Percentiles rank a stretch among this genome's conserved stretches.
phyloP scores from a whole-genome alignment of 2,797 vertebrate genomes.

The Buceros bicornis region DNA sequence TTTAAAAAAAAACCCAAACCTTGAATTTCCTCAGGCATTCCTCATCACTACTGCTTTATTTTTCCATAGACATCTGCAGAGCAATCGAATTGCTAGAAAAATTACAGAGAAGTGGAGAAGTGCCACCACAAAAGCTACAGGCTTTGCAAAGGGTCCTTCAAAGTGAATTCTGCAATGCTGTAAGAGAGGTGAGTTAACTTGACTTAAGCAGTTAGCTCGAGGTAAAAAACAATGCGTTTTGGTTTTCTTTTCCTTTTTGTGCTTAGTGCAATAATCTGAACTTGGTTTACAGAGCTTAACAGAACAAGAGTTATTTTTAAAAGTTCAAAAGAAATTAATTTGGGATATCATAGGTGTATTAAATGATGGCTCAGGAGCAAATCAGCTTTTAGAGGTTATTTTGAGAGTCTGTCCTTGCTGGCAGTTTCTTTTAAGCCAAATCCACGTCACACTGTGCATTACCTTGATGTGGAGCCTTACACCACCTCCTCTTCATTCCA shows the following conservation, averaged over 20 bases:
- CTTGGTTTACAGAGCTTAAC: not conserved
- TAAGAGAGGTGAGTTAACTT: conserved; percentile 90
- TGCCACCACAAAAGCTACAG: conserved; percentile 97
- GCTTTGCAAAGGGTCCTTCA: conserved; percentile 97
- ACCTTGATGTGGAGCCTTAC: not conserved
- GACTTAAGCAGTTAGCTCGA: not conserved
- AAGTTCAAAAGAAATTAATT: not conserved
- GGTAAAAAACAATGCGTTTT: not conserved
- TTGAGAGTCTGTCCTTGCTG: not conserved
- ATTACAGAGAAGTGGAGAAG: conserved; percentile 95
- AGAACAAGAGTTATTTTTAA: not conserved
- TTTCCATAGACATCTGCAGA: conserved; percentile 92
- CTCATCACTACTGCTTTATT: not conserved
- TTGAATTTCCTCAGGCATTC: not conserved
- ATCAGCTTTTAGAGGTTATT: not conserved
- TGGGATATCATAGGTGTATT: not conserved
- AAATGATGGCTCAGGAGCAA: not conserved
- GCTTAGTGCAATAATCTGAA: not conserved
- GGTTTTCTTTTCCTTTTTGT: not conserved
- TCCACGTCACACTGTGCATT: fast-evolving
- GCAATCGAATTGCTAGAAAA: conserved; percentile 98
- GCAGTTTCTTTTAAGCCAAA: not conserved
- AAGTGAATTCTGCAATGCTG: conserved; percentile 98
- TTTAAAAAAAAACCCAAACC: not conserved
- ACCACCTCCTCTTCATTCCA: not conserved